Conservation (phyloP, 2,113 vertebrate genomes). For the Crotalus helleri region DNA sequence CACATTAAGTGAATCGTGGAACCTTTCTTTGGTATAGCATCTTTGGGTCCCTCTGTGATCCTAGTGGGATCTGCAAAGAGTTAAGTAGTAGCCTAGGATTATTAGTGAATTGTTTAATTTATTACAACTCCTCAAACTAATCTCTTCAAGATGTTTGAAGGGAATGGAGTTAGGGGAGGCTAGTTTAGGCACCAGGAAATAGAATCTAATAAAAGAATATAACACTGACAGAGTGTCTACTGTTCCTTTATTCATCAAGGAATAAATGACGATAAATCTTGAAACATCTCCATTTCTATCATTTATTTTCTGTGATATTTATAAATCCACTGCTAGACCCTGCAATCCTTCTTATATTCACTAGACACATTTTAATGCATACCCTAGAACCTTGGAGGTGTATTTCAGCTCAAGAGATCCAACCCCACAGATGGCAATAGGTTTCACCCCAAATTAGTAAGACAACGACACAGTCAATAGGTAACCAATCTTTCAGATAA, state of each 20-base stretch:
- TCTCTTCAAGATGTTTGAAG: background rate
- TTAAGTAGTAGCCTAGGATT: background rate
- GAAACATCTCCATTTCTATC: background rate
- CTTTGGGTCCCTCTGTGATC: constrained; percentile 81
- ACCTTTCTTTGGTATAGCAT: constrained; percentile 76
- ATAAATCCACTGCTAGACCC: background rate
- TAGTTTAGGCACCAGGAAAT: background rate
- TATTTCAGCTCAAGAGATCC: background rate
- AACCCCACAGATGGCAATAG: background rate
- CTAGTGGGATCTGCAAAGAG: constrained; percentile 83
- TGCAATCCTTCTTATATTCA: background rate
- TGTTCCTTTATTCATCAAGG: background rate
- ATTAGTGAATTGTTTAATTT: background rate
- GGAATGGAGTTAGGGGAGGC: background rate
- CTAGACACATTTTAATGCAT: background rate
- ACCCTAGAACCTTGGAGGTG: background rate
- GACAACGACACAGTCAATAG: background rate
- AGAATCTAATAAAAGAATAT: background rate
- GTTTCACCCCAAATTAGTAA: background rate
- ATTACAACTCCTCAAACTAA: accelerated
- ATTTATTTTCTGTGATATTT: background rate
- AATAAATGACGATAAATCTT: accelerated
- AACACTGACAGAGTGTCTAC: background rate
- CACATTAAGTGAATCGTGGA: constrained; percentile 80
- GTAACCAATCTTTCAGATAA: background rate